These are phyloP conservation scores for Leptoclinus maculatus DNA, from an alignment of 2,797 vertebrate genomes.

Conservation along the genomic window DNA sequence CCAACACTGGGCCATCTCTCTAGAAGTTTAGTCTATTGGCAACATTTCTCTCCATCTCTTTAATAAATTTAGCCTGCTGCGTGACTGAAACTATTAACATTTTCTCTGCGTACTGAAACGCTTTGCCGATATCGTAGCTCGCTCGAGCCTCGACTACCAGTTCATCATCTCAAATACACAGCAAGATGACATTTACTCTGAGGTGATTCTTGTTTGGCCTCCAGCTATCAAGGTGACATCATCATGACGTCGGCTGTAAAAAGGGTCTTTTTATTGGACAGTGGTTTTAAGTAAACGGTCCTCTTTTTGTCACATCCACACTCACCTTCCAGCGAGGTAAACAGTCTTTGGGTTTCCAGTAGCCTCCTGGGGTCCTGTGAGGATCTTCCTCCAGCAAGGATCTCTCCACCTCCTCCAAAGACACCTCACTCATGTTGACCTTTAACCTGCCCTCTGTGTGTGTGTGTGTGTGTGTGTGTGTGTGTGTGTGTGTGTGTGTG, in stretches of 20 bases:
- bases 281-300: not conserved
- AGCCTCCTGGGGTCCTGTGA: slow-evolving; percentile 86
- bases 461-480: not conserved
- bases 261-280: not conserved
- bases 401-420: slow-evolving; percentile 90
- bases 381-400: slow-evolving; percentile 83
- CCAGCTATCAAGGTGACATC: not conserved
- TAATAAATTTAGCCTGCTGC: too few relatives aligned
- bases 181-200: too few relatives aligned
- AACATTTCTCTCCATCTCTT: too few relatives aligned
- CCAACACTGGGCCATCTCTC: too few relatives aligned
- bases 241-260: not conserved
- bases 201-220: not conserved
- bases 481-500: slow-evolving; percentile 74
- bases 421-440: slow-evolving; percentile 95
- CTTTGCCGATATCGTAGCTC: too few relatives aligned
- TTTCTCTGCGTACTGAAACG: too few relatives aligned
- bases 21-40: too few relatives aligned
- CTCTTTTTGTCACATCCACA: slow-evolving; percentile 1
- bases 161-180: too few relatives aligned
- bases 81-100: too few relatives aligned
- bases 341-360: slow-evolving; percentile 95
- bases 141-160: too few relatives aligned
- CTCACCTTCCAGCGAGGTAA: slow-evolving; percentile 95
- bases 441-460: slow-evolving; percentile 89